phyloP scores from a whole-genome alignment of 2,113 vertebrate species.

The Lepisosteus osseus region DNA sequence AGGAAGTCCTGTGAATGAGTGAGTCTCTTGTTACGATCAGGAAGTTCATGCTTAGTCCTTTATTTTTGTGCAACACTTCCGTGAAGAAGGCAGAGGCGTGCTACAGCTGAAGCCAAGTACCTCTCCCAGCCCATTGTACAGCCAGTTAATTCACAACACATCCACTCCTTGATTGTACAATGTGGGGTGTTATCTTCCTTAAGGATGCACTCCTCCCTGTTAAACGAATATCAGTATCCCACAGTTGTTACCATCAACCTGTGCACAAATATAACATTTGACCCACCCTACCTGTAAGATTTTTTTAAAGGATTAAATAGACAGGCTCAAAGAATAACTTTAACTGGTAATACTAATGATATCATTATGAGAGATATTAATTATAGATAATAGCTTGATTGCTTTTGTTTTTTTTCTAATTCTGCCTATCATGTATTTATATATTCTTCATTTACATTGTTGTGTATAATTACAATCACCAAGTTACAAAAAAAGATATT shows the following conservation, averaged over 20 bases:
- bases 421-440: no score
- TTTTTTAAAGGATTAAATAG: no score
- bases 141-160: background rate
- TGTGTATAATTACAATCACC: no score
- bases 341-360: no score
- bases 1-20: slow-evolving; percentile 27
- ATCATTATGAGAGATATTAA: no score
- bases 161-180: slow-evolving; percentile 36
- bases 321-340: no score
- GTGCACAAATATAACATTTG: background rate
- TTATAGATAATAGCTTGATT: no score
- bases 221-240: background rate
- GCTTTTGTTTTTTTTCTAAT: no score
- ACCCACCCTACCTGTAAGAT: background rate
- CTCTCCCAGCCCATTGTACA: background rate
- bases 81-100: slow-evolving; percentile 23
- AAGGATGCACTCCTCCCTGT: slow-evolving; percentile 10
- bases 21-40: slow-evolving; percentile 8
- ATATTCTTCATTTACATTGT: no score
- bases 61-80: slow-evolving; percentile 35
- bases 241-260: background rate
- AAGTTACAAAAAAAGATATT: no score
- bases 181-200: slow-evolving; percentile 4
- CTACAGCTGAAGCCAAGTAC: slow-evolving; percentile 21
- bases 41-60: slow-evolving; percentile 22